A percentile compares a stretch with the other conserved stretches of the same genome.
Conservation (phyloP, 2,888 invertebrate genomes). For the Synanthedon formicaeformis region DNA sequence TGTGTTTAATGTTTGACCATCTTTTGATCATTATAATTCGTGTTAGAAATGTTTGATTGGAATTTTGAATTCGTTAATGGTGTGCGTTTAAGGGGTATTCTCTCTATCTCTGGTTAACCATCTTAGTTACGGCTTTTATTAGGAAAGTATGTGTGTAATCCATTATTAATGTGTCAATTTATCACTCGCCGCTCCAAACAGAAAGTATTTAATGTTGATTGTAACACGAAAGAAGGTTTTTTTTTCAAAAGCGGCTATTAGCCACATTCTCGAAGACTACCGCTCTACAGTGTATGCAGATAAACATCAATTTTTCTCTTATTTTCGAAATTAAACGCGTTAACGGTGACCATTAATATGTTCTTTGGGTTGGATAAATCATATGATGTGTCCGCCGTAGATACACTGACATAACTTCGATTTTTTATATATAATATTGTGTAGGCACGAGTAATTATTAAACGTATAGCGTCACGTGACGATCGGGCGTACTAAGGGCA, state of each 20-base stretch:
- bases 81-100: background rate
- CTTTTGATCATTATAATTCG: background rate
- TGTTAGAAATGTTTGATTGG: background rate
- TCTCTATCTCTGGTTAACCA: background rate
- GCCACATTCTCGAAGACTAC: conserved; percentile 12
- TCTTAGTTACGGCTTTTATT: background rate
- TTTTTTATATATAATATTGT: conserved; percentile 15
- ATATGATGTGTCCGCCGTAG: conserved; percentile 14
- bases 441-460: conserved; percentile 11
- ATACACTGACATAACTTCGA: conserved; percentile 6
- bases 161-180: conserved; percentile 16
- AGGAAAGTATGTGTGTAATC: background rate
- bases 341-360: conserved; percentile 14
- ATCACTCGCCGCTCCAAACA: conserved; percentile 14
- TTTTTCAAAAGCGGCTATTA: conserved; percentile 10
- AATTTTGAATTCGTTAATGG: background rate
- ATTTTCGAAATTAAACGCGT: conserved; percentile 18
- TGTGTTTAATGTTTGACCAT: background rate
- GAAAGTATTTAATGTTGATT: conserved; percentile 16
- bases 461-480: no score
- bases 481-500: conserved; percentile 1
- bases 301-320: conserved; percentile 14
- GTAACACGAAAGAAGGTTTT: conserved; percentile 13
- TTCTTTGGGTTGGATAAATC: conserved; percentile 20
- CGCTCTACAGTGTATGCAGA: conserved; percentile 5